Evolutionary conservation across 2,888 invertebrate species (phyloP).

Genomic region (Hesperia comma): DNA sequence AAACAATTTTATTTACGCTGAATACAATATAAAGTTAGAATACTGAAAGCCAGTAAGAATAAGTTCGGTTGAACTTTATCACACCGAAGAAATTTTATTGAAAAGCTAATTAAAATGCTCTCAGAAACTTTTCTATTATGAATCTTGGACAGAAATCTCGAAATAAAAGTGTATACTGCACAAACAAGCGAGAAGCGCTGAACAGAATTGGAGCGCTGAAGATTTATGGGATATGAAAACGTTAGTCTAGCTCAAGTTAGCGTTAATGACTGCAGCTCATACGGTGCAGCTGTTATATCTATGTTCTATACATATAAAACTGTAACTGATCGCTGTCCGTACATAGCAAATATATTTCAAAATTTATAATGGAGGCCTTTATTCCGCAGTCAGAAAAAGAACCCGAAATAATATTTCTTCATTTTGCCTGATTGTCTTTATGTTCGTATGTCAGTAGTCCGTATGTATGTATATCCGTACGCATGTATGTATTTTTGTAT

Average conservation of each 20-base stretch:
- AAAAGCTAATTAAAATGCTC: conserved; percentile 6
- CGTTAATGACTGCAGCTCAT: background rate
- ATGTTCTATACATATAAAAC: too few relatives aligned
- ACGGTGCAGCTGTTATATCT: background rate
- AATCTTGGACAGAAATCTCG: conserved; percentile 11
- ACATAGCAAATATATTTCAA: too few relatives aligned
- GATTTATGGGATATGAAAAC: conserved; percentile 11
- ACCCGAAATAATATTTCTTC: too few relatives aligned
- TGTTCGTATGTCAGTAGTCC: too few relatives aligned
- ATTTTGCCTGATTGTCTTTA: too few relatives aligned
- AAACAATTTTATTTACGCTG: too few relatives aligned
- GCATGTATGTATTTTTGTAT: too few relatives aligned
- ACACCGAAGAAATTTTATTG: background rate
- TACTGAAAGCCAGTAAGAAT: background rate
- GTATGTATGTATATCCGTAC: too few relatives aligned
- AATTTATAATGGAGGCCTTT: too few relatives aligned
- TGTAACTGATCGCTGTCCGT: too few relatives aligned
- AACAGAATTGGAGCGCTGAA: conserved; percentile 8
- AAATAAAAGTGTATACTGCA: conserved; percentile 6
- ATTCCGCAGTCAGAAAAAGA: too few relatives aligned
- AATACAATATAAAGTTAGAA: background rate
- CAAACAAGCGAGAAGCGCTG: conserved; percentile 4
- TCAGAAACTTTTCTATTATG: conserved; percentile 14
- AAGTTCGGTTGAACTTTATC: background rate
- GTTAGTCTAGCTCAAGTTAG: background rate